phyloP scores from a whole-genome alignment of 2,797 vertebrate genomes.

The Acanthurus leucopareius region DNA sequence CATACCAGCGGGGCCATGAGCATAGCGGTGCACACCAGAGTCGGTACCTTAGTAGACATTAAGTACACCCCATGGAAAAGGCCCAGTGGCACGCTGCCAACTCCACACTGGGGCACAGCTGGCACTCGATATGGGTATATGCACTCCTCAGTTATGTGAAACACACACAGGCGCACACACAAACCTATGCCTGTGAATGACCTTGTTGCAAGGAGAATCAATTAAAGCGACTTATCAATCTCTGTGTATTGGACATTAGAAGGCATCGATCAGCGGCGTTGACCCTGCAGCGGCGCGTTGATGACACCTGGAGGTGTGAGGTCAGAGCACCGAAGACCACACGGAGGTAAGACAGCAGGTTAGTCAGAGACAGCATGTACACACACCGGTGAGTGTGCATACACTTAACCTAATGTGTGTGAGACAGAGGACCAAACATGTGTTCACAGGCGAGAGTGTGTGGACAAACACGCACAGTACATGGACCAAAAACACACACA shows the following conservation, averaged over 20 bases:
- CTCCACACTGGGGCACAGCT: slow-evolving; percentile 83
- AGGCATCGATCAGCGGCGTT: slow-evolving; percentile 68
- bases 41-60: slow-evolving; percentile 76
- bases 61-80: slow-evolving; percentile 82
- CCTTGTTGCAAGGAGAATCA: slow-evolving; percentile 85
- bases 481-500: slow-evolving; percentile 2
- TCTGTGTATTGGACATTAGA: slow-evolving; percentile 69
- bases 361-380: slow-evolving; percentile 25
- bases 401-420: slow-evolving; percentile 37
- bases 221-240: slow-evolving; percentile 79
- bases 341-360: slow-evolving; percentile 10
- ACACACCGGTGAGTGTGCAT: slow-evolving; percentile 28
- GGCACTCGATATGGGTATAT: slow-evolving; percentile 84
- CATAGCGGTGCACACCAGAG: slow-evolving; percentile 9
- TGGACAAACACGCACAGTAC: slow-evolving; percentile 9
- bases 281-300: neutral
- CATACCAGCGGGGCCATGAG: slow-evolving; percentile 43
- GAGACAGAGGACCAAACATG: slow-evolving; percentile 19
- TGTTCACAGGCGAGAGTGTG: slow-evolving; percentile 19
- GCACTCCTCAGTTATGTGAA: slow-evolving; percentile 82
- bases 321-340: slow-evolving; percentile 1
- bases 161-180: slow-evolving; percentile 59
- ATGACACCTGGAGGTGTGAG: slow-evolving; percentile 36
- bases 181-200: slow-evolving; percentile 74
- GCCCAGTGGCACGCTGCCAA: slow-evolving; percentile 82